Evolutionary conservation across 1,140 invertebrate genomes (phyloP).

Genomic region (Phenacoccus solenopsis): DNA sequence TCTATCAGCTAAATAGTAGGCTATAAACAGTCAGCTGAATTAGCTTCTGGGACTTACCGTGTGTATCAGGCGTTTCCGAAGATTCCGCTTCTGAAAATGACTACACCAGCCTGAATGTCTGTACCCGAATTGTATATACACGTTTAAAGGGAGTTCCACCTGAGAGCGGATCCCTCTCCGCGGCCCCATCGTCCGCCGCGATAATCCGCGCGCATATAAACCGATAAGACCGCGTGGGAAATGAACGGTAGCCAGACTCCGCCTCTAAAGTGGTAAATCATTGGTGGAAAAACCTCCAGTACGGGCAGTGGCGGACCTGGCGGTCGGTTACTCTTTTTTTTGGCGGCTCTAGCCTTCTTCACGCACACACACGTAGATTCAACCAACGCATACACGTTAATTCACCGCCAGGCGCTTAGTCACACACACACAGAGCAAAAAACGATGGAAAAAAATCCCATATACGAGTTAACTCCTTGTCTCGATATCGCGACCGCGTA

Average conservation of each 20-base stretch:
- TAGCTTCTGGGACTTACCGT: conserved; percentile 15
- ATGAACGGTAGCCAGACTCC: conserved; percentile 11
- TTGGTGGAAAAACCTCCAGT: not conserved
- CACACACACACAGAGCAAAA: too few species aligned
- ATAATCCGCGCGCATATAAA: not conserved
- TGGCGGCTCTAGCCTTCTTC: too few species aligned
- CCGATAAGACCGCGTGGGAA: conserved; percentile 4
- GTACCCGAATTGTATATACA: conserved; percentile 6
- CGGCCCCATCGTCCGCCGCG: not conserved
- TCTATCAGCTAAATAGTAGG: conserved; percentile 10
- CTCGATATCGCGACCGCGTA: too few species aligned
- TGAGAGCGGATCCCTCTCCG: not conserved
- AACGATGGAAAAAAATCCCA: too few species aligned
- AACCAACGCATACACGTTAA: too few species aligned
- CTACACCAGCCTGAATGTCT: conserved; percentile 4
- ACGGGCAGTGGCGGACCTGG: too few species aligned
- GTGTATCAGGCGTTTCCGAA: conserved; percentile 7
- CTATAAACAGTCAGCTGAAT: conserved; percentile 17
- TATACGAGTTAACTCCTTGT: too few species aligned
- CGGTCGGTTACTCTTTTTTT: too few species aligned
- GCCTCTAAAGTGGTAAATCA: not conserved
- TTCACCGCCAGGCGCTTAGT: too few species aligned
- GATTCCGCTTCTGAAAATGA: conserved; percentile 10
- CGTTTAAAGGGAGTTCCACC: not conserved
- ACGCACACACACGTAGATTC: too few species aligned